These are phyloP conservation scores for Anneissia japonica DNA, from an alignment of 35 echinoderm and acorn worm genomes.

Conservation along the genomic window DNA sequence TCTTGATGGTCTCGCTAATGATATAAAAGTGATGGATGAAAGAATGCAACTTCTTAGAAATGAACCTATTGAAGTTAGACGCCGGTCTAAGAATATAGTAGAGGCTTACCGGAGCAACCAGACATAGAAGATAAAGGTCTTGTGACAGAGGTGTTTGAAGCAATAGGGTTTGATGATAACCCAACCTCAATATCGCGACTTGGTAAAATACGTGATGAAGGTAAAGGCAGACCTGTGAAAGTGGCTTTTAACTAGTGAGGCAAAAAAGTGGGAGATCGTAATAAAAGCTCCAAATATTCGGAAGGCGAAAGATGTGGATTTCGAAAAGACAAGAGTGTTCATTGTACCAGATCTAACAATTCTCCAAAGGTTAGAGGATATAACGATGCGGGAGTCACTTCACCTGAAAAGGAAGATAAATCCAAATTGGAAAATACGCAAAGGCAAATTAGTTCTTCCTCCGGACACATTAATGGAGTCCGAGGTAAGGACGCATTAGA, in stretches of 20 bases:
- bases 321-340: not conserved
- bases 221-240: no score
- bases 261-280: not conserved
- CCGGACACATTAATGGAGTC: not conserved
- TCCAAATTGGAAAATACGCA: constrained; percentile 1
- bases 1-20: not conserved
- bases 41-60: not conserved
- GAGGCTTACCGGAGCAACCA: no score
- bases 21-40: not conserved
- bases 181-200: no score
- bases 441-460: not conserved
- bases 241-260: no score
- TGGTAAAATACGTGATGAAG: no score
- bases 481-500: not conserved
- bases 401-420: not conserved
- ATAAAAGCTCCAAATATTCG: not conserved
- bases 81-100: not conserved
- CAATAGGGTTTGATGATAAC: no score
- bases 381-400: not conserved
- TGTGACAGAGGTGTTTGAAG: no score
- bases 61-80: not conserved
- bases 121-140: no score
- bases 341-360: not conserved
- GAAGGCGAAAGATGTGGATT: not conserved
- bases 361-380: constrained; percentile 3